phyloP scores from a whole-genome alignment of 2,888 invertebrate species.

The Sturmia bella region DNA sequence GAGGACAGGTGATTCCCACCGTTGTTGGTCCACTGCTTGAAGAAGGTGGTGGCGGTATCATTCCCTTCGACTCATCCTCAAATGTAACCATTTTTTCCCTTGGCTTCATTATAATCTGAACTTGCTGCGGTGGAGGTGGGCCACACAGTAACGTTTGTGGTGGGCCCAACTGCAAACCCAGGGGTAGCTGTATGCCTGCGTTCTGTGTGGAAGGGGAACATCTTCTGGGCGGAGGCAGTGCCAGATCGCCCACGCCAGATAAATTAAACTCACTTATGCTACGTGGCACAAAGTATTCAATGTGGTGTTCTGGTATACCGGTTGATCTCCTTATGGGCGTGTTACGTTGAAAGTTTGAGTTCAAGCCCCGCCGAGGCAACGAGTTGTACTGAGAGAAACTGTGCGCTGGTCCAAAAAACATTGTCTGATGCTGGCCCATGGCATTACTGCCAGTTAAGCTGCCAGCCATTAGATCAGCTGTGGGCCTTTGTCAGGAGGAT shows the following conservation, averaged over 20 bases:
- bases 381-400: slow-evolving; percentile 84
- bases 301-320: slow-evolving; percentile 84
- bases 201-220: slow-evolving; percentile 77
- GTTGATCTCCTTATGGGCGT: slow-evolving; percentile 86
- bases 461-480: slow-evolving; percentile 80
- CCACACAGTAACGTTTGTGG: slow-evolving; percentile 78
- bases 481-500: slow-evolving; percentile 85
- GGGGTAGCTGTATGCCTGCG: slow-evolving; percentile 75
- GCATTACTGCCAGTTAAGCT: slow-evolving; percentile 71
- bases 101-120: slow-evolving; percentile 83
- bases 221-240: slow-evolving; percentile 82
- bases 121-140: slow-evolving; percentile 78
- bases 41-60: slow-evolving; percentile 65
- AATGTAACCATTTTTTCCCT: slow-evolving; percentile 91
- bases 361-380: slow-evolving; percentile 82
- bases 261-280: slow-evolving; percentile 92
- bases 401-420: slow-evolving; percentile 81
- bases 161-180: slow-evolving; percentile 77
- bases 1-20: slow-evolving; percentile 78
- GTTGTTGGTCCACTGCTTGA: slow-evolving; percentile 55
- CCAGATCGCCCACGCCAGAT: slow-evolving; percentile 85
- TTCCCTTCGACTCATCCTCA: slow-evolving; percentile 85
- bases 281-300: slow-evolving; percentile 92
- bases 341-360: slow-evolving; percentile 85
- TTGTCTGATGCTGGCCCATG: slow-evolving; percentile 79